These are phyloP conservation scores for Nycticorax nycticorax DNA, from an alignment of 2,113 vertebrate species.

Conservation along the genomic window DNA sequence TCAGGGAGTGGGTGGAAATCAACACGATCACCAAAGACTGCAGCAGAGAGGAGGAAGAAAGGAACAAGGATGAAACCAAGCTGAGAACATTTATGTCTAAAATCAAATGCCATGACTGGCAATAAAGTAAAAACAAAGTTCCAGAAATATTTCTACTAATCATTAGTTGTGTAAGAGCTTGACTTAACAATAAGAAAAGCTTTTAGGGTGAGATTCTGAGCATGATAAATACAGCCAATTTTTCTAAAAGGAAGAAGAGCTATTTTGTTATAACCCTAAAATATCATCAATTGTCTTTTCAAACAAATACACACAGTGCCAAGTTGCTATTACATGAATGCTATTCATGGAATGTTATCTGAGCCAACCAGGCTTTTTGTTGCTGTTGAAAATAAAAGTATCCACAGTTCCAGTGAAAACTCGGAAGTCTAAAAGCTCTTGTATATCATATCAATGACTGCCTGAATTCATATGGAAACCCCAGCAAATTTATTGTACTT, in stretches of 20 bases:
- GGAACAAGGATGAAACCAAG: not conserved
- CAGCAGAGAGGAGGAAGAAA: not conserved
- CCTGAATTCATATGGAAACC: not conserved
- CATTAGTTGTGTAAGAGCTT: not conserved
- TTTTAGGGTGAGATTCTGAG: not conserved
- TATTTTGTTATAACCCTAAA: not conserved
- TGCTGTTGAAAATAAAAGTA: not conserved
- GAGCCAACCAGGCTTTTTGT: not conserved
- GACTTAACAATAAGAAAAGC: not conserved
- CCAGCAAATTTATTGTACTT: not conserved
- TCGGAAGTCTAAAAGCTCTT: not conserved
- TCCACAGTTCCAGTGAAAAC: not conserved
- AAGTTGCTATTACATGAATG: not conserved
- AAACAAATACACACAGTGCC: not conserved
- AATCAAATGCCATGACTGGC: not conserved
- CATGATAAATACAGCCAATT: not conserved
- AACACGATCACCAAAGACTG: not conserved
- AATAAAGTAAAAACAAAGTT: not conserved
- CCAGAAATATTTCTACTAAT: constrained; percentile 24
- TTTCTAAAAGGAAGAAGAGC: not conserved
- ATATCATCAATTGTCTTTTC: constrained; percentile 1
- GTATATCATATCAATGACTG: not conserved
- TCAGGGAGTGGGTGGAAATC: not conserved
- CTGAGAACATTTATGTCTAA: not conserved
- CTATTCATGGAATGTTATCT: not conserved